Percentiles rank a stretch among this genome's conserved stretches.
Conservation (phyloP, 53 echinoderm and acorn worm species). For the Paracentrotus lividus region DNA sequence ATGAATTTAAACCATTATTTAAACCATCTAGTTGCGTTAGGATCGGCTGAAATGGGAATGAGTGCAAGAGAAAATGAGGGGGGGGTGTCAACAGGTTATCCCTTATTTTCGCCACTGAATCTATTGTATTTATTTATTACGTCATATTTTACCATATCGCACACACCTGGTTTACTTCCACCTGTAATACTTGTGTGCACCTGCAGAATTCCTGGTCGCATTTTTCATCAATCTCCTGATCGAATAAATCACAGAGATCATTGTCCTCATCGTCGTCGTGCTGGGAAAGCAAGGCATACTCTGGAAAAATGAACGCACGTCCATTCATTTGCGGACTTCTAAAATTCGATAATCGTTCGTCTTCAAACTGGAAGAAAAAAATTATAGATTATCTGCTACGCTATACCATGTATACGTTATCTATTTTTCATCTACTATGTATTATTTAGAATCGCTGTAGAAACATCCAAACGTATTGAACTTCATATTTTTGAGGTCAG, state of each 20-base stretch:
- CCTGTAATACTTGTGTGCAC: neutral
- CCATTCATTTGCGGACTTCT: neutral
- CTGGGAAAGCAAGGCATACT: neutral
- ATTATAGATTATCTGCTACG: neutral
- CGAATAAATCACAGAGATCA: neutral
- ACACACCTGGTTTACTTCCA: neutral
- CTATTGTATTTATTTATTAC: too few relatives aligned
- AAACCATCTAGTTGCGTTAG: neutral
- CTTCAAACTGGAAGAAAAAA: neutral
- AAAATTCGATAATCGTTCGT: neutral
- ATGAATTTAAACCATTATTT: too few relatives aligned
- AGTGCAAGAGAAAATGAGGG: too few relatives aligned
- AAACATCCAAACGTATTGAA: neutral
- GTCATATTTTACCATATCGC: neutral
- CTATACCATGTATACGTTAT: too few relatives aligned
- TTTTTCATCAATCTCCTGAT: neutral
- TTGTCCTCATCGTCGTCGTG: neutral
- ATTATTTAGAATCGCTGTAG: too few relatives aligned
- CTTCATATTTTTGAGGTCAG: too few relatives aligned
- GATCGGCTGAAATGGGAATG: too few relatives aligned
- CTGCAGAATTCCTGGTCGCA: neutral
- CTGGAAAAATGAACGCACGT: neutral
- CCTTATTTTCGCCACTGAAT: neutral
- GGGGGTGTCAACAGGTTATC: too few relatives aligned
- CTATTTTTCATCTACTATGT: too few relatives aligned